Conservation (phyloP, 23 tunicate genomes). For the Ascidia mentula region DNA sequence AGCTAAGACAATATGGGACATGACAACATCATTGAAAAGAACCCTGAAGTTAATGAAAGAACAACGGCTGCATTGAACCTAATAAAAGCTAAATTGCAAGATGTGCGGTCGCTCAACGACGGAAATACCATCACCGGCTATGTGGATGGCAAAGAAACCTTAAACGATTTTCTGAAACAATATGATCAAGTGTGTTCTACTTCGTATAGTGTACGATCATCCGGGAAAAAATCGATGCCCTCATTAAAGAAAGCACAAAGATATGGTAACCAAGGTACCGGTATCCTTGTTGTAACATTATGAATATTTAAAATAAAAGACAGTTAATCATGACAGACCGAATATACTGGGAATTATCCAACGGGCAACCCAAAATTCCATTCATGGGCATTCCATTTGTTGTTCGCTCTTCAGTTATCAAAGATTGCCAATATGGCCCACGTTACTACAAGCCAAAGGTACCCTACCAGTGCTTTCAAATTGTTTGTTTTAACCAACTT, state of each 20-base stretch:
- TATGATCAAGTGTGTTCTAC: neutral
- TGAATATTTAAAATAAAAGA: too few species aligned
- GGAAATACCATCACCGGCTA: neutral
- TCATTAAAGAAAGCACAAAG: neutral
- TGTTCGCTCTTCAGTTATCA: neutral
- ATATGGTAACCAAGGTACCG: neutral
- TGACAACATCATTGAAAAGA: too few species aligned
- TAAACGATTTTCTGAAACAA: neutral
- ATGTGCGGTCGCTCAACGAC: neutral
- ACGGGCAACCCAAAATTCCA: neutral
- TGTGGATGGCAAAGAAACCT: neutral
- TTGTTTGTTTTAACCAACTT: too few species aligned
- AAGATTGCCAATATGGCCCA: neutral
- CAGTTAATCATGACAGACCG: neutral
- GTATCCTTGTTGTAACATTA: too few species aligned
- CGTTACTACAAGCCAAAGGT: slow-evolving; percentile 4
- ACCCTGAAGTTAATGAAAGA: neutral
- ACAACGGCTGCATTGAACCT: neutral
- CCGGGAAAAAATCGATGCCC: neutral
- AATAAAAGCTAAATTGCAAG: neutral
- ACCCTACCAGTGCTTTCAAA: too few species aligned
- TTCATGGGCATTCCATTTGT: neutral
- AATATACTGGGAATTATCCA: neutral
- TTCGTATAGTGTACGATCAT: neutral
- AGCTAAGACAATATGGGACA: too few species aligned